These are phyloP conservation scores for Cheilosia pagana DNA, from an alignment of 2,888 invertebrate genomes.

Conservation along the genomic window DNA sequence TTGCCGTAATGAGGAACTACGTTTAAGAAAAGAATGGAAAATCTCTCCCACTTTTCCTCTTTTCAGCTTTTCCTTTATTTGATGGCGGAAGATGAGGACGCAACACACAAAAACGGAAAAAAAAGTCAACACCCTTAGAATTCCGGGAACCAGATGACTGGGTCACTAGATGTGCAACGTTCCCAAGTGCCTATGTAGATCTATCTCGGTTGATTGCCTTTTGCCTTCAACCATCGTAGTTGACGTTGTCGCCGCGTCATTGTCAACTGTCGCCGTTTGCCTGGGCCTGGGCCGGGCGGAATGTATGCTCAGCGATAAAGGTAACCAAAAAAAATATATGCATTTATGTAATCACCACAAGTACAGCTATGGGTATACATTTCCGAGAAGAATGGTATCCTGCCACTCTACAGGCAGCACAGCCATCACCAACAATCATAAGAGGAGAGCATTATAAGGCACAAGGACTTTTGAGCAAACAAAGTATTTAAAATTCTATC, in stretches of 20 bases:
- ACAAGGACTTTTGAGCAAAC: constrained; percentile 57
- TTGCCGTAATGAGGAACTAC: constrained; percentile 53
- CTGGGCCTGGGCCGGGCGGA: not conserved
- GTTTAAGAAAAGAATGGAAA: constrained; percentile 42
- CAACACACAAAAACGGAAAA: not conserved
- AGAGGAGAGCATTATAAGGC: constrained; percentile 30
- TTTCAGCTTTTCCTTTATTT: constrained; percentile 14
- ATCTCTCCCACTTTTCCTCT: constrained; percentile 3
- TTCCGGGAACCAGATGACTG: constrained; percentile 69
- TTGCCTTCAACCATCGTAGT: constrained; percentile 34
- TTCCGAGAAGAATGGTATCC: constrained; percentile 27
- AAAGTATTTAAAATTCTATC: constrained; percentile 61
- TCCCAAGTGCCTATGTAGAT: constrained; percentile 44
- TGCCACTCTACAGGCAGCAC: constrained; percentile 6
- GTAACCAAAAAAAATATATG: constrained; percentile 36
- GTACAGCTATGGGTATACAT: constrained; percentile 5
- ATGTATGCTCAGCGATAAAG: constrained; percentile 24
- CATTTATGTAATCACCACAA: constrained; percentile 48
- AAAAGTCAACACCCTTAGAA: constrained; percentile 67
- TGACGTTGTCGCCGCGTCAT: constrained; percentile 6
- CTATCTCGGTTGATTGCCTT: constrained; percentile 68
- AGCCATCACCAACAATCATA: constrained; percentile 1
- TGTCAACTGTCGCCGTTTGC: not conserved
- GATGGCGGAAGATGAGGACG: constrained; percentile 11
- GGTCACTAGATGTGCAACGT: constrained; percentile 64